Evolutionary conservation across 1,140 invertebrate species (phyloP).

Genomic region (Camponotus vicinus): DNA sequence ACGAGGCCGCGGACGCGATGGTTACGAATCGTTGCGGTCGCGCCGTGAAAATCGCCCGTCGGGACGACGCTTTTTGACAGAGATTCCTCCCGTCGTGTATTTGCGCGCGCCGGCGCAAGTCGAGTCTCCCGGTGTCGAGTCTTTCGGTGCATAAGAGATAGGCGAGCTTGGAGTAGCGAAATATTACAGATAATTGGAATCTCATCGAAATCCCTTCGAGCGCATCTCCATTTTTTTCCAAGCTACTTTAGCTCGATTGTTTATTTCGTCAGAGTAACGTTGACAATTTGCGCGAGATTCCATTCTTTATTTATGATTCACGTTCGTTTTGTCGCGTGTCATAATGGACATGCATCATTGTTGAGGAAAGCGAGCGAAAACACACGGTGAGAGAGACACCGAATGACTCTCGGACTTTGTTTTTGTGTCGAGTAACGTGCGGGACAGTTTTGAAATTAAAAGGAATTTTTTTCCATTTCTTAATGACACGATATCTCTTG

Average conservation of each 20-base stretch:
- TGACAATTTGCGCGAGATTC: neutral
- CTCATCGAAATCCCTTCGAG: neutral
- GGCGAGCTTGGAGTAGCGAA: neutral
- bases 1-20: slow-evolving; percentile 36
- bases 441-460: no score
- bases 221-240: neutral
- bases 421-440: no score
- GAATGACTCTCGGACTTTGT: no score
- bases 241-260: no score
- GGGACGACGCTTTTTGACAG: slow-evolving; percentile 2
- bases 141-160: neutral
- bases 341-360: no score
- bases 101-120: neutral
- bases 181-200: neutral
- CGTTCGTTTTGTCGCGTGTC: no score
- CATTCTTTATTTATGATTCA: no score
- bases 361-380: no score
- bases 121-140: neutral
- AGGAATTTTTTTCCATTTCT: neutral
- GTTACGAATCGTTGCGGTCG: slow-evolving; percentile 24
- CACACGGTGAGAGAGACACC: no score
- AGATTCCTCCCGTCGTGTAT: neutral
- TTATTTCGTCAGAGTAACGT: no score
- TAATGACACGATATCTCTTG: neutral
- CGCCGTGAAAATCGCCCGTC: slow-evolving; percentile 30